phyloP scores from a whole-genome alignment of 2,797 vertebrate genomes.

The Crenuchus spilurus region DNA sequence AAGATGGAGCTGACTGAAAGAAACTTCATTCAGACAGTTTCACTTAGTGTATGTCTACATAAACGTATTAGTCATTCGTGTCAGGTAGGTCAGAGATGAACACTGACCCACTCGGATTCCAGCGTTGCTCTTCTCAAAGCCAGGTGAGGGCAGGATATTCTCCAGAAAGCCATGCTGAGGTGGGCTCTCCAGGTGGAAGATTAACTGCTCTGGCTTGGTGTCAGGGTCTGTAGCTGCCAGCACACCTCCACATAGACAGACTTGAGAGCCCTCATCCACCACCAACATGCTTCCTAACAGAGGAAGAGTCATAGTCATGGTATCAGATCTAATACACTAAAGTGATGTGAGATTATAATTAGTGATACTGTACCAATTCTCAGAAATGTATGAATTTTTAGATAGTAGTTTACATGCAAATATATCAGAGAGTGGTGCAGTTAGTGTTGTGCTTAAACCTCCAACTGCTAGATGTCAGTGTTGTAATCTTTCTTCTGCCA shows the following conservation, averaged over 20 bases:
- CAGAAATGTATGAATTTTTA: too few relatives aligned
- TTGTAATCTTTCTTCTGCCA: too few relatives aligned
- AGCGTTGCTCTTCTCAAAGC: slow-evolving; percentile 74
- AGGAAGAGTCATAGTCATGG: slow-evolving; percentile 30
- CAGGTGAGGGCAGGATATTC: slow-evolving; percentile 73
- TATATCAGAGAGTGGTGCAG: too few relatives aligned
- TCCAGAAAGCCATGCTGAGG: slow-evolving; percentile 74
- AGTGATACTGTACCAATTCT: too few relatives aligned
- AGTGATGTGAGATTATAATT: too few relatives aligned
- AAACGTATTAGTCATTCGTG: not conserved
- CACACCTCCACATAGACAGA: slow-evolving; percentile 62
- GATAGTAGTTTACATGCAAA: too few relatives aligned
- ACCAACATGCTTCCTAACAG: slow-evolving; percentile 67
- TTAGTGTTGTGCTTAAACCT: too few relatives aligned
- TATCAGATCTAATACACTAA: too few relatives aligned
- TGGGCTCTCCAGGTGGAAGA: slow-evolving; percentile 73
- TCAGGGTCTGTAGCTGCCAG: slow-evolving; percentile 73
- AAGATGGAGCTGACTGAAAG: slow-evolving; percentile 74
- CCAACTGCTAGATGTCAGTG: too few relatives aligned
- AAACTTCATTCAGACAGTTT: slow-evolving; percentile 65
- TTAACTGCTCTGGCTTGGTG: slow-evolving; percentile 68
- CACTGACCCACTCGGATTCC: slow-evolving; percentile 72
- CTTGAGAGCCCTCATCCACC: slow-evolving; percentile 71
- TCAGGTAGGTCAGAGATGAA: not conserved
- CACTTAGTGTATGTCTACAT: slow-evolving; percentile 32